Evolutionary conservation across 2,888 invertebrate genomes (phyloP), one percentile per base, ranked within the genome.

Genomic region (Coenonympha arcania): DNA sequence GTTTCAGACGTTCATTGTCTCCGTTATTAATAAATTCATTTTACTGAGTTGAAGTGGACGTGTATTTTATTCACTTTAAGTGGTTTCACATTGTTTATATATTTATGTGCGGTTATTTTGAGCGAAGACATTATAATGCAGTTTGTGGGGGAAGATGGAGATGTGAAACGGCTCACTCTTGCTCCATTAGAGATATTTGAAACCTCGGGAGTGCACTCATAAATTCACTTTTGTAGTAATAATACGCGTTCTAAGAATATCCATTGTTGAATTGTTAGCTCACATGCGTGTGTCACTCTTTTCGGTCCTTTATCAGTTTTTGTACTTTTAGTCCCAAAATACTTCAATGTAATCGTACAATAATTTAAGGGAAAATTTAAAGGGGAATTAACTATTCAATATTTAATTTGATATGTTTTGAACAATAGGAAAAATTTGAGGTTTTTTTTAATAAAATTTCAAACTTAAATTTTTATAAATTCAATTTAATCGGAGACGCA

Each of bases 21-120:
- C 76, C 69, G 85, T 83, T 86, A 86, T 86, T 86, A 86, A 86
- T 86, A 86, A 86, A 85, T 86, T 86, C 85, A 86, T 86, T 86
- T 86, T 85, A 85, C 76, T 67, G 85, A 84, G 84, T 79, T 76
- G 82, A 80, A 81, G 81, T 76, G 73, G 83, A 83, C 83, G 79
- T 86, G 84, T 84, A 84, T 85, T 86, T 86, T 86, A 86, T 86
- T 85, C 85, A 83, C 85, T 86, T 84, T 86, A 86, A 86, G 86
- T 86, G 86, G 86, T 85, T 84, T 85, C 84, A 86, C 86, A 85
- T 86, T 86, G 84, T 84, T 85, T 86, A n/a, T 84, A 81, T 85
- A 85, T 86, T 86, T 85, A 86, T 86, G 85, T 84, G 82, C 72
- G 79, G 82, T 81, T 86, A 86, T 86, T 86, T 86, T 84, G 70